phyloP scores from a whole-genome alignment of 2,888 invertebrate species.

The Timema cristinae region DNA sequence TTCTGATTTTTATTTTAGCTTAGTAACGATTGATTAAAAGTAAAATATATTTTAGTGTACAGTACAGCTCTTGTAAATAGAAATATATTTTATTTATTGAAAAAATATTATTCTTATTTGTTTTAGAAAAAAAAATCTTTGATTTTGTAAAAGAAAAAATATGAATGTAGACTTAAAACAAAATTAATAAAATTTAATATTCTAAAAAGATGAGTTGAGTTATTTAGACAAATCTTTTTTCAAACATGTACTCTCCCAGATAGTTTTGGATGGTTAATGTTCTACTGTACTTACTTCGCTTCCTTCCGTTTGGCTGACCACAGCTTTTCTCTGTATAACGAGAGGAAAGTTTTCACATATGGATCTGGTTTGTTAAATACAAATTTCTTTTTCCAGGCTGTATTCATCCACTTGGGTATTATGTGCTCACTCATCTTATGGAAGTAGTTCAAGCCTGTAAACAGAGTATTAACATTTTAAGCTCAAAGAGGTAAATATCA shows the following conservation, averaged over 20 bases:
- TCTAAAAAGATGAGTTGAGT: too few species aligned
- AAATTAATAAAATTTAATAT: too few species aligned
- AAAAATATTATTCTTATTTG: too few species aligned
- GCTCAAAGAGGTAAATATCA: too few species aligned
- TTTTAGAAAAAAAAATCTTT: constrained; percentile 10
- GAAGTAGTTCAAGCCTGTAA: constrained; percentile 41
- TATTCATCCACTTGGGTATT: constrained; percentile 65
- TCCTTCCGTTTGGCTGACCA: constrained; percentile 54
- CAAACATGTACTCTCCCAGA: neutral
- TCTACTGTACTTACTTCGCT: constrained; percentile 52
- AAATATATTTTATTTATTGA: too few species aligned
- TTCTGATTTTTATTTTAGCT: too few species aligned
- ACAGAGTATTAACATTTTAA: constrained; percentile 28
- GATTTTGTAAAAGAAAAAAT: neutral
- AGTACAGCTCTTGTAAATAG: too few species aligned
- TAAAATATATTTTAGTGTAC: too few species aligned
- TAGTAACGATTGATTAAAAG: too few species aligned
- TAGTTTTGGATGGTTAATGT: too few species aligned
- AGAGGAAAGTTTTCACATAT: constrained; percentile 60
- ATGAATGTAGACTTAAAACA: neutral
- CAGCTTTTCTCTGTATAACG: constrained; percentile 62
- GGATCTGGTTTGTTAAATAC: constrained; percentile 53
- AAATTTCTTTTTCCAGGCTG: constrained; percentile 57
- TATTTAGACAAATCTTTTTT: neutral
- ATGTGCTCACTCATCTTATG: constrained; percentile 56